These are phyloP conservation scores for Cydia amplana DNA, from an alignment of 1,140 invertebrate species.

Conservation along the genomic window DNA sequence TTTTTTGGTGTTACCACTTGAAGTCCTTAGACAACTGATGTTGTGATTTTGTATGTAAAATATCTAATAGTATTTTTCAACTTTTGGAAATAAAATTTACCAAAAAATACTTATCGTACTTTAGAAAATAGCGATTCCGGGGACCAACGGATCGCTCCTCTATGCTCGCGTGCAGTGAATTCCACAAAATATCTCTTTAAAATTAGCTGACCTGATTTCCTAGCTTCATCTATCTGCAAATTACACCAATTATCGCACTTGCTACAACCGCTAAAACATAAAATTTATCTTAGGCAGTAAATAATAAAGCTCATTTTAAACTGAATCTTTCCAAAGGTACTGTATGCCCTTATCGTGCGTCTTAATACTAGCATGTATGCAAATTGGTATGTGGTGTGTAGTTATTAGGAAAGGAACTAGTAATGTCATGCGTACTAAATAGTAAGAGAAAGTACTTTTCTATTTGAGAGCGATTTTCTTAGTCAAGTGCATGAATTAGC, in stretches of 20 bases:
- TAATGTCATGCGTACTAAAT: constrained; percentile 13
- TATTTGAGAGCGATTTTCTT: neutral
- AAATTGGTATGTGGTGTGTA: neutral
- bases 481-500: neutral
- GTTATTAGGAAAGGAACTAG: neutral
- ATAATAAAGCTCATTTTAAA: neutral
- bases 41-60: too few species aligned
- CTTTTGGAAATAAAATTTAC: too few species aligned
- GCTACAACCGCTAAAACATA: neutral
- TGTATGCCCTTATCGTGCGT: neutral
- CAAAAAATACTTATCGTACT: neutral
- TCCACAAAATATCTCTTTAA: constrained; percentile 19
- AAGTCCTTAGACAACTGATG: too few species aligned
- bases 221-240: constrained; percentile 20
- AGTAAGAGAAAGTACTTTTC: neutral
- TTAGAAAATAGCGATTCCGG: neutral
- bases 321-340: neutral
- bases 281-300: neutral
- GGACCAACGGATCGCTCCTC: constrained; percentile 21
- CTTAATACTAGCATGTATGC: neutral
- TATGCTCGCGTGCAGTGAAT: constrained; percentile 3
- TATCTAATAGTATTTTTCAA: too few species aligned
- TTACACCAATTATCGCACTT: constrained; percentile 22
- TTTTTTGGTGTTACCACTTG: too few species aligned
- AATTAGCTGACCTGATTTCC: constrained; percentile 31